Evolutionary conservation across 2,797 vertebrate genomes (phyloP).

Genomic region (Esox lucius): DNA sequence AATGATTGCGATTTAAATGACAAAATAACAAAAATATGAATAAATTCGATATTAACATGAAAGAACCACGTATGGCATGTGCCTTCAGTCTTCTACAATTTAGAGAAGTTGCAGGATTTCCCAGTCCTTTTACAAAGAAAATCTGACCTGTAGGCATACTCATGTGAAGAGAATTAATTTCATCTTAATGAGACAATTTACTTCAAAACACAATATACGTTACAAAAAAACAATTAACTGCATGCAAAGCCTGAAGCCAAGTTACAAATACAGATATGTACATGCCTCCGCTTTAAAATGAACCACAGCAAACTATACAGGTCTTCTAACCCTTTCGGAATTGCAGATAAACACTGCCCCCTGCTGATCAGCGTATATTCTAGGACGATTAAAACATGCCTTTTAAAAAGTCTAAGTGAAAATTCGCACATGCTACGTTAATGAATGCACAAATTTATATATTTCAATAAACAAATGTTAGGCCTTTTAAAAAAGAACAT

Average conservation of each 20-base stretch:
- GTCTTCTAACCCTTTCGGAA: slow-evolving; percentile 38
- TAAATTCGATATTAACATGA: background rate
- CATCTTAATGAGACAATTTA: background rate
- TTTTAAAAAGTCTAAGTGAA: background rate
- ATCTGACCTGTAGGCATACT: background rate
- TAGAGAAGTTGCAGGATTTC: background rate
- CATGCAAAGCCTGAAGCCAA: background rate
- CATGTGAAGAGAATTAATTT: background rate
- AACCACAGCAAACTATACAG: slow-evolving; percentile 36
- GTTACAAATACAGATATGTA: background rate
- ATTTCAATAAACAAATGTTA: background rate
- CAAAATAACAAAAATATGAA: background rate
- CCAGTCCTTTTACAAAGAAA: background rate
- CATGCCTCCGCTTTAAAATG: background rate
- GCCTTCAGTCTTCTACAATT: background rate
- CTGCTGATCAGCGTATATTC: slow-evolving; percentile 55
- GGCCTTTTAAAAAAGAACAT: background rate
- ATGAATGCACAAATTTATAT: background rate
- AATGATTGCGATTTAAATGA: background rate
- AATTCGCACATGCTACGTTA: too few species aligned
- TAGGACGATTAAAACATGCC: background rate
- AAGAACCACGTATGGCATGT: background rate
- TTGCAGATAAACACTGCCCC: slow-evolving; percentile 79
- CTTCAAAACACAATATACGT: background rate
- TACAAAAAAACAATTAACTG: slow-evolving; percentile 1